phyloP scores from a whole-genome alignment of 1,140 invertebrate genomes.

The Hycleus phaleratus region DNA sequence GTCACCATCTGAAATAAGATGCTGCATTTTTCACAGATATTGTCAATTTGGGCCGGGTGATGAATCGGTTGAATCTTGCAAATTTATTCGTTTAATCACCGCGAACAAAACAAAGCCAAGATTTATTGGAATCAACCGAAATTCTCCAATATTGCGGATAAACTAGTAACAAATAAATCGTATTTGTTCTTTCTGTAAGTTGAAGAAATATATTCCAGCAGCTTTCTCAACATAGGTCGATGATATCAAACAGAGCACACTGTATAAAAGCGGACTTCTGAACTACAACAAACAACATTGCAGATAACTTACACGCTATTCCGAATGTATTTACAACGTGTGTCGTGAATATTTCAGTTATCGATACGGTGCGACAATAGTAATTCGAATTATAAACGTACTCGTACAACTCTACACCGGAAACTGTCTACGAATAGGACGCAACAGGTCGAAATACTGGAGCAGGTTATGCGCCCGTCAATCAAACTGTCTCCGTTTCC shows the following conservation, averaged over 20 bases:
- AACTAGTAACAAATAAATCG: conserved; percentile 3
- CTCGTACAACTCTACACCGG: not conserved
- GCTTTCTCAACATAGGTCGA: conserved; percentile 7
- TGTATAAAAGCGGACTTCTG: conserved; percentile 2
- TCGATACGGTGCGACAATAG: too few species aligned
- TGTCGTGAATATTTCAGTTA: too few species aligned
- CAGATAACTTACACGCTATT: conserved; percentile 18
- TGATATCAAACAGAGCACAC: conserved; percentile 11
- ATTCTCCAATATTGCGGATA: too few species aligned
- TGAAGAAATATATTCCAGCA: conserved; percentile 14
- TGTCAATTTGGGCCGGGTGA: too few species aligned
- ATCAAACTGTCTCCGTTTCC: conserved; percentile 14
- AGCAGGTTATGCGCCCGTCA: conserved; percentile 12
- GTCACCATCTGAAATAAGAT: too few species aligned
- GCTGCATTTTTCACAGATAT: too few species aligned
- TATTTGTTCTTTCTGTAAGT: not conserved
- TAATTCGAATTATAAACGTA: too few species aligned
- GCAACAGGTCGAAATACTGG: conserved; percentile 13
- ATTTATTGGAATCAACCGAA: too few species aligned
- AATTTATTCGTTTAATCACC: too few species aligned
- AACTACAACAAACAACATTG: conserved; percentile 11
- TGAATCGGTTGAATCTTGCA: too few species aligned
- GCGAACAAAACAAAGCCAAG: too few species aligned
- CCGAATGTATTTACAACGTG: conserved; percentile 8
- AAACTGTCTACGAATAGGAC: conserved; percentile 4